Evolutionary conservation across 2,797 vertebrate species (phyloP).

Genomic region (Acridotheres tristis): DNA sequence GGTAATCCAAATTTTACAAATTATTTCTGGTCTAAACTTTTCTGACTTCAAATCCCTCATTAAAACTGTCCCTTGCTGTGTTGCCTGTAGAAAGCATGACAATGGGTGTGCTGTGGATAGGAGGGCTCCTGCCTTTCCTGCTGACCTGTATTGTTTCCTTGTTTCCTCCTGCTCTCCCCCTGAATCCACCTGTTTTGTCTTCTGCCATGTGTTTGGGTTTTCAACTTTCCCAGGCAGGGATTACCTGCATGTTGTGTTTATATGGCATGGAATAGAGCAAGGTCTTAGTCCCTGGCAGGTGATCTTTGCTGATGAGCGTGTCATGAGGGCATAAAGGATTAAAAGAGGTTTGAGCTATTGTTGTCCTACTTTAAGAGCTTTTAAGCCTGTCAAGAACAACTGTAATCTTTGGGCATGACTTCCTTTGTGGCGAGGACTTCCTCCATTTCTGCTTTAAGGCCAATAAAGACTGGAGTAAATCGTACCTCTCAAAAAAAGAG

Average conservation of each 20-base stretch:
- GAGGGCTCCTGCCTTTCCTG: conserved; percentile 35
- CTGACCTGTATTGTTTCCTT: conserved; percentile 33
- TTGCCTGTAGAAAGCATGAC: conserved; percentile 42
- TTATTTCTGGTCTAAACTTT: conserved; percentile 36
- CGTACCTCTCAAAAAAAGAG: neutral
- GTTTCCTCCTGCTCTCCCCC: conserved; percentile 22
- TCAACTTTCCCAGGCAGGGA: conserved; percentile 10
- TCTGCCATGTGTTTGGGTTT: conserved; percentile 29
- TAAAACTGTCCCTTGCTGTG: conserved; percentile 66
- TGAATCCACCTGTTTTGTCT: conserved; percentile 57
- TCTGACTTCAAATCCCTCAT: conserved; percentile 49
- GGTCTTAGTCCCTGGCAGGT: conserved; percentile 28
- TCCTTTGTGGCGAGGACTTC: neutral
- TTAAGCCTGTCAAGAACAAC: conserved; percentile 20
- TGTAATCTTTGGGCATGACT: conserved; percentile 34
- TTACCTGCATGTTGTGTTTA: conserved; percentile 35
- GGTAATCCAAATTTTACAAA: conserved; percentile 8
- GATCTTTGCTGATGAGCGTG: neutral
- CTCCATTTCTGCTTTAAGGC: neutral
- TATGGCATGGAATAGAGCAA: neutral
- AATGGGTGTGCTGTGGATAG: conserved; percentile 5
- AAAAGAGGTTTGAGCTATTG: conserved; percentile 28
- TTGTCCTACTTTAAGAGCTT: conserved; percentile 15
- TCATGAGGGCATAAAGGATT: conserved; percentile 24
- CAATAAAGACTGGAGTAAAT: conserved; percentile 4